A percentile compares a stretch with the other conserved stretches of the same genome.
Conservation (phyloP, 1,140 invertebrate species). For the Paracyclopina nana region DNA sequence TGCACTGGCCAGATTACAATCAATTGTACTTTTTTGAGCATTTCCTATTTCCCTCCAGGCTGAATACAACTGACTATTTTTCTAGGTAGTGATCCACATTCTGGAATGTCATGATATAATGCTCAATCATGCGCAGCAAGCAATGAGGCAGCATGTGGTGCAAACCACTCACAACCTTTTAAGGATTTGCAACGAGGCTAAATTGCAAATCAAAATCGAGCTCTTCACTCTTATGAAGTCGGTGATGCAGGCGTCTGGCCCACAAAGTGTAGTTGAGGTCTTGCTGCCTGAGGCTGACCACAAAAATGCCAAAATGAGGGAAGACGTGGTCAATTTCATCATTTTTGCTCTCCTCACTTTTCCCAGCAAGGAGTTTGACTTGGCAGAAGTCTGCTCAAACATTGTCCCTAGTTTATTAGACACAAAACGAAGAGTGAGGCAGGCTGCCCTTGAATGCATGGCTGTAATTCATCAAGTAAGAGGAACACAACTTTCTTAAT, state of each 20-base stretch:
- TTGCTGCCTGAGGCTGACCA: slow-evolving; percentile 35
- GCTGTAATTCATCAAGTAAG: slow-evolving; percentile 52
- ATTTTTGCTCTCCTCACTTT: slow-evolving; percentile 53
- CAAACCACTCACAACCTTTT: background rate
- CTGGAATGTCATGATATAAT: background rate
- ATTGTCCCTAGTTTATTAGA: slow-evolving; percentile 40
- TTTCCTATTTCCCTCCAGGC: too few species aligned
- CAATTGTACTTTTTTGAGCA: too few species aligned
- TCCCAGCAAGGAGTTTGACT: slow-evolving; percentile 56
- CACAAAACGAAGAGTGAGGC: slow-evolving; percentile 46
- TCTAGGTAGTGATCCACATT: background rate
- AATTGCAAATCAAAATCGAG: background rate
- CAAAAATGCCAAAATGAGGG: slow-evolving; percentile 45
- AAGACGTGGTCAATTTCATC: slow-evolving; percentile 52
- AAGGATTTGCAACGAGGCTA: background rate
- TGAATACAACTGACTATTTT: too few species aligned
- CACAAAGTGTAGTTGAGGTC: background rate
- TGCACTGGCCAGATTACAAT: too few species aligned
- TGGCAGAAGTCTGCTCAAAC: slow-evolving; percentile 34
- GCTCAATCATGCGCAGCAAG: background rate
- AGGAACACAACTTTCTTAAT: slow-evolving; percentile 29
- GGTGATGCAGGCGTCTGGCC: background rate
- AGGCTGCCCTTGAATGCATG: slow-evolving; percentile 55
- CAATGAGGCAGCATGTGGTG: background rate
- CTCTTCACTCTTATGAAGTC: background rate